Conservation (phyloP, 2,888 invertebrate species). For the Ernsta delagoae region DNA sequence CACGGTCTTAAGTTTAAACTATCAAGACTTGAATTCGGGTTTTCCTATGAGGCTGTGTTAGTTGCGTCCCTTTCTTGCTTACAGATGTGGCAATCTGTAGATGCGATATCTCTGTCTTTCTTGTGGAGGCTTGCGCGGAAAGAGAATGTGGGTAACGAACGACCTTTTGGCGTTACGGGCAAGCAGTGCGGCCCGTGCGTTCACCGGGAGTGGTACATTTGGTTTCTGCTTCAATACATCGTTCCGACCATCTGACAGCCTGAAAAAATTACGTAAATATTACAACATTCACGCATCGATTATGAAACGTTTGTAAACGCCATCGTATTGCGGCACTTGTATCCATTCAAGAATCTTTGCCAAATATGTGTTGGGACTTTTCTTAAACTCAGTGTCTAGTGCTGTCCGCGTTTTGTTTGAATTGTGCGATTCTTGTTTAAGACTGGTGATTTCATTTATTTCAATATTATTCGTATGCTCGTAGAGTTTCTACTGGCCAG, state of each 20-base stretch:
- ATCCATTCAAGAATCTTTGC: constrained; percentile 42
- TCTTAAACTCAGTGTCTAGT: constrained; percentile 53
- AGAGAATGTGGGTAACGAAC: constrained; percentile 85
- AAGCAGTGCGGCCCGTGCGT: constrained; percentile 83
- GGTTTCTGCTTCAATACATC: constrained; percentile 54
- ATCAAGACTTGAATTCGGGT: constrained; percentile 81
- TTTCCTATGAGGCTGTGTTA: constrained; percentile 68
- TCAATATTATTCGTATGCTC: constrained; percentile 69
- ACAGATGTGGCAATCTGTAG: constrained; percentile 47
- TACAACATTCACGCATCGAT: constrained; percentile 79
- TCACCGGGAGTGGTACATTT: constrained; percentile 71
- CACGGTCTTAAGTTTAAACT: constrained; percentile 81
- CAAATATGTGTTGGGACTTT: constrained; percentile 43
- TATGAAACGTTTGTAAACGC: constrained; percentile 69
- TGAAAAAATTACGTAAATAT: constrained; percentile 85
- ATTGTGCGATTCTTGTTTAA: constrained; percentile 71
- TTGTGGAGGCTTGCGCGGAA: constrained; percentile 84
- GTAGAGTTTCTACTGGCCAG: constrained; percentile 66
- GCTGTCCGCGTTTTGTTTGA: constrained; percentile 61
- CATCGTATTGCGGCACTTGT: constrained; percentile 50
- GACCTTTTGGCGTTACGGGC: constrained; percentile 83
- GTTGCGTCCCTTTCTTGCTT: constrained; percentile 60
- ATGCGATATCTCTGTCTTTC: constrained; percentile 67
- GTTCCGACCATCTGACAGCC: constrained; percentile 68
- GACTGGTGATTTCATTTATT: constrained; percentile 78